These are phyloP conservation scores for Diadema setosum DNA, from an alignment of 35 echinoderm and acorn worm genomes.

Conservation along the genomic window DNA sequence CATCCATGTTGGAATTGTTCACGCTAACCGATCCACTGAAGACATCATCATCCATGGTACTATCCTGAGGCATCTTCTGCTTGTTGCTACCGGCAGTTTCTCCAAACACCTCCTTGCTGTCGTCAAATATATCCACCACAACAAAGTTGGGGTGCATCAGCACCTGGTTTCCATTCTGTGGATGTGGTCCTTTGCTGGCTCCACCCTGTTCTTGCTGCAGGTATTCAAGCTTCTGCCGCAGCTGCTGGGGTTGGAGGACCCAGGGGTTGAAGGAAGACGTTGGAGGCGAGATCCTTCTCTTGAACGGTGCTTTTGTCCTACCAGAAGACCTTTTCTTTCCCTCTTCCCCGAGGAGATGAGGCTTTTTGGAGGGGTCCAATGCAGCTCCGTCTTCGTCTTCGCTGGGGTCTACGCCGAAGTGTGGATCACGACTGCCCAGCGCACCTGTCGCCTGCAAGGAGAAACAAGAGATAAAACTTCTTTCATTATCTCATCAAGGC, in stretches of 20 bases:
- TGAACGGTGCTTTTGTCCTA: neutral
- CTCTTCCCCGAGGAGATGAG: neutral
- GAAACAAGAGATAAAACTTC: neutral
- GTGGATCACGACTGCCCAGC: neutral
- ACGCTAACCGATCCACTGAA: neutral
- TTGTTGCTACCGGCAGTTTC: neutral
- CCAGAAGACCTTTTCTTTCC: neutral
- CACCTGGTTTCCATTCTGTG: neutral
- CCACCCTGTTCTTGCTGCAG: neutral
- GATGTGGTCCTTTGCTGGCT: neutral
- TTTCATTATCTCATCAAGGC: too few species aligned
- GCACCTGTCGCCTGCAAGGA: slow-evolving; percentile 2
- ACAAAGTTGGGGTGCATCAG: neutral
- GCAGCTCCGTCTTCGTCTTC: neutral
- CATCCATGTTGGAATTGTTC: neutral
- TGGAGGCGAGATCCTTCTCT: neutral
- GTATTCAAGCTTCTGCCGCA: neutral
- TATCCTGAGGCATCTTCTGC: neutral
- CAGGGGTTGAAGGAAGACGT: slow-evolving; percentile 12
- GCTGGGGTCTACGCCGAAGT: neutral
- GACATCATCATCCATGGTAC: neutral
- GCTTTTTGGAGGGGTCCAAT: neutral
- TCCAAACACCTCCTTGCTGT: slow-evolving; percentile 9
- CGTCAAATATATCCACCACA: slow-evolving; percentile 15
- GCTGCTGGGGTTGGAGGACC: slow-evolving; percentile 11